These are phyloP conservation scores for Meteorus cinctellus DNA, from an alignment of 2,888 invertebrate genomes.

Conservation along the genomic window DNA sequence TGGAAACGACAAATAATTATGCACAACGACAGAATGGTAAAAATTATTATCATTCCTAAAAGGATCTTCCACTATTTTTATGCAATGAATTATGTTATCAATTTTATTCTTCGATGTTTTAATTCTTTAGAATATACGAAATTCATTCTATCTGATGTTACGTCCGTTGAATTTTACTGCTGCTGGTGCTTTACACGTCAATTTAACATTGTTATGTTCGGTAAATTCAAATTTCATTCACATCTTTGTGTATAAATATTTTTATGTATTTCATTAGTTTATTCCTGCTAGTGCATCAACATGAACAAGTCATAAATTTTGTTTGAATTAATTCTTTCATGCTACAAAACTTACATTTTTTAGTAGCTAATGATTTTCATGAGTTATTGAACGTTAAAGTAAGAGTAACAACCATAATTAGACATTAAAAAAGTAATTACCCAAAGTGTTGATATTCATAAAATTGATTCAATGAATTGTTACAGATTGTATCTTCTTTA, in stretches of 20 bases:
- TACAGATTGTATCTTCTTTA: conserved; percentile 62
- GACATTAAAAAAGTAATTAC: not conserved
- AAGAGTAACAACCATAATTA: too few relatives aligned
- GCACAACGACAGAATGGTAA: conserved; percentile 45
- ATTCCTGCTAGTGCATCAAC: too few relatives aligned
- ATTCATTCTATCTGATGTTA: conserved; percentile 61
- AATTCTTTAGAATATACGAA: conserved; percentile 49
- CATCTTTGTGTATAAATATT: not conserved
- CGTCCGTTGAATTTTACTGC: conserved; percentile 65
- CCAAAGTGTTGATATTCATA: not conserved
- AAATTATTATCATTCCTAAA: not conserved
- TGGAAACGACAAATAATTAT: conserved; percentile 55
- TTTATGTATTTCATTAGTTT: not conserved
- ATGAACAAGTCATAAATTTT: too few relatives aligned
- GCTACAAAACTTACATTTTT: too few relatives aligned
- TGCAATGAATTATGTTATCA: not conserved
- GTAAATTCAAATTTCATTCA: conserved; percentile 55
- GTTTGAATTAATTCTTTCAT: too few relatives aligned
- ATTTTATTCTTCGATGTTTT: not conserved
- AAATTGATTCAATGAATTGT: conserved; percentile 29
- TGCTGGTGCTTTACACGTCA: conserved; percentile 66
- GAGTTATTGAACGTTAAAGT: too few relatives aligned
- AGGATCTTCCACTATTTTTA: not conserved
- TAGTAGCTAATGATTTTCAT: too few relatives aligned
- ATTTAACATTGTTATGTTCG: conserved; percentile 64